Percentiles rank a stretch among this genome's conserved stretches.
Evolutionary conservation across 2,888 invertebrate genomes (phyloP).

Genomic region (Netelia virgata): DNA sequence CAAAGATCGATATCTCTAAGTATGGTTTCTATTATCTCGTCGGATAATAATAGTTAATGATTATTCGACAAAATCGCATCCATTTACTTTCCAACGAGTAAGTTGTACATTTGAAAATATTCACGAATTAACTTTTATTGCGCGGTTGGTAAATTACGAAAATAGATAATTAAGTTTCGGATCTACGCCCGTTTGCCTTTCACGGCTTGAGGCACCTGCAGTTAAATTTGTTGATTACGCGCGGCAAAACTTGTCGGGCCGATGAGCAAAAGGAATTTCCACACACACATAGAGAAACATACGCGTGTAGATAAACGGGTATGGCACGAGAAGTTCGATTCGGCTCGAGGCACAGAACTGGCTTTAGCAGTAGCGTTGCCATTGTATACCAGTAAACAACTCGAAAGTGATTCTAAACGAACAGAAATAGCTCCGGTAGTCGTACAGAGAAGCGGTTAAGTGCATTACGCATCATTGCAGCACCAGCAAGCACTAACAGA

Average conservation of each 20-base stretch:
- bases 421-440: slow-evolving; percentile 30
- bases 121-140: slow-evolving; percentile 9
- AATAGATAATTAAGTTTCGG: not conserved
- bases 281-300: not conserved
- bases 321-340: not conserved
- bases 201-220: not conserved
- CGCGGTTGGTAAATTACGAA: slow-evolving; percentile 10
- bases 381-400: slow-evolving; percentile 39
- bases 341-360: not conserved
- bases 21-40: no score
- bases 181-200: not conserved
- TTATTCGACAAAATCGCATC: not conserved
- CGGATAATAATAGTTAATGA: not conserved
- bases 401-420: slow-evolving; percentile 51
- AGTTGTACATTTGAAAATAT: not conserved
- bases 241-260: slow-evolving; percentile 12
- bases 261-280: not conserved
- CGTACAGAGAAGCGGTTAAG: slow-evolving; percentile 38
- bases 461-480: slow-evolving; percentile 57
- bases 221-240: not conserved
- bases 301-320: no score
- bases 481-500: slow-evolving; percentile 35
- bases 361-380: slow-evolving; percentile 5
- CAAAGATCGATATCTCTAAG: no score
- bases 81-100: not conserved